Base-by-base conservation (phyloP, 2,888 invertebrate species). In the Tenthredo scrophulariae region DNA sequence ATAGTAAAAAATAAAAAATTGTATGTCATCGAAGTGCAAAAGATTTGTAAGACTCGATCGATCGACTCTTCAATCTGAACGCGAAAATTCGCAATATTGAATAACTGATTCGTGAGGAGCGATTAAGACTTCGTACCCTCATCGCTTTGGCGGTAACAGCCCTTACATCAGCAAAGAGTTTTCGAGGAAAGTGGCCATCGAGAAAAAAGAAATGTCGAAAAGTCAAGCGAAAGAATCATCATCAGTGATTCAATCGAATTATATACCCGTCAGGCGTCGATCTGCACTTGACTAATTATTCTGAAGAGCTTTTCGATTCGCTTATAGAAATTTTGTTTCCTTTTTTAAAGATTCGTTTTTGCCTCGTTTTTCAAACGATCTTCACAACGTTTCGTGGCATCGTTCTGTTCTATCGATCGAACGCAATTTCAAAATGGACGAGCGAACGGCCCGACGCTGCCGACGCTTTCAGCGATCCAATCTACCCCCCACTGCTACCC, bases 381-480 rank as follows among this genome's bases (percentile, higher is more conserved):
- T 33, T 10, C 33, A 0, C 67, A 18, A 67, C 67, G 33, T 67
- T 74, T 22, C 22, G 43, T 74, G 10, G 22, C 13, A 74, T 74
- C 74, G 26, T 74, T 54, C 77, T 33, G 29, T 33, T 18, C 33
- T 29, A 77, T 77, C 54, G 77, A 77, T 54, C 77, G 18, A 54
- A 77, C 46, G 77, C 54, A 77, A 54, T 77, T 77, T n/a, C 77
- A 77, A 77, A 77, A 77, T 77, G 77, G 77, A 77, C 77, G 77
- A 54, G 3, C 18, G 54, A n/a, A 50, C 77, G 77, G 33, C 33
- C 33, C 54, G 7, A 54, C 54, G 54, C 18, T 18, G 54, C 29
- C 26, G 54, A 54, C 46, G 54, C 54, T 77, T 77, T 77, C 54
- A 77, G 77, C 77, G 26, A 77, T 50, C 77, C 54, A 77, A 77